Conservation (phyloP, 2,888 invertebrate genomes). For the Spilosoma lubricipeda region DNA sequence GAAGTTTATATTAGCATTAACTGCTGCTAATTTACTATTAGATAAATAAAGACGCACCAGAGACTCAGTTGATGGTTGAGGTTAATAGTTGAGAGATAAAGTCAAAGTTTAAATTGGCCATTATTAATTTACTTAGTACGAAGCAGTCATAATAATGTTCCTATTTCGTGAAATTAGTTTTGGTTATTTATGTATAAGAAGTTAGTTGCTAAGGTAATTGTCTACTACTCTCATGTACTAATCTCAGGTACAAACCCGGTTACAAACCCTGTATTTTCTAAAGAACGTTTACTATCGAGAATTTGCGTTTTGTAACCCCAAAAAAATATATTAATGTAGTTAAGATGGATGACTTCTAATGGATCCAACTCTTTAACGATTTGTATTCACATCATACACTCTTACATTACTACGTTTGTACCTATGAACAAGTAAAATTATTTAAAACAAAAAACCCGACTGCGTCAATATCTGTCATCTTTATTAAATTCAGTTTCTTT, state of each 20-base stretch:
- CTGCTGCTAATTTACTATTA: conserved; percentile 12
- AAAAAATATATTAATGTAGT: not conserved
- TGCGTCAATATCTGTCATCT: too few relatives aligned
- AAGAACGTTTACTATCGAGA: not conserved
- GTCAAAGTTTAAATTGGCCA: not conserved
- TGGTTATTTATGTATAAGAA: not conserved
- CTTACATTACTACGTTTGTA: too few relatives aligned
- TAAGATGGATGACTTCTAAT: not conserved
- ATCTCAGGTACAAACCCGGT: not conserved
- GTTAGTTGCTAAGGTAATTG: not conserved
- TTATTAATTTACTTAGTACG: not conserved
- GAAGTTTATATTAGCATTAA: conserved; percentile 10
- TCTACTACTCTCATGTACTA: not conserved
- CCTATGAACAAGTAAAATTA: too few relatives aligned
- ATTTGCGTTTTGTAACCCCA: not conserved
- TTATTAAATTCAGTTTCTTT: too few relatives aligned
- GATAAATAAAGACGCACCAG: conserved; percentile 8
- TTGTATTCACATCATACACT: not conserved
- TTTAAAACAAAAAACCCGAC: too few relatives aligned
- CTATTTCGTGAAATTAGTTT: not conserved
- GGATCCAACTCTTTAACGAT: not conserved
- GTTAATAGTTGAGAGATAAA: not conserved
- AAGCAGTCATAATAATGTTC: not conserved
- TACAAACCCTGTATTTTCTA: not conserved
- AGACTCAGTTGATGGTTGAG: not conserved